A percentile compares a stretch with the other conserved stretches of the same genome.
Conservation (phyloP, 2,888 invertebrate species). For the Dilophus febrilis region DNA sequence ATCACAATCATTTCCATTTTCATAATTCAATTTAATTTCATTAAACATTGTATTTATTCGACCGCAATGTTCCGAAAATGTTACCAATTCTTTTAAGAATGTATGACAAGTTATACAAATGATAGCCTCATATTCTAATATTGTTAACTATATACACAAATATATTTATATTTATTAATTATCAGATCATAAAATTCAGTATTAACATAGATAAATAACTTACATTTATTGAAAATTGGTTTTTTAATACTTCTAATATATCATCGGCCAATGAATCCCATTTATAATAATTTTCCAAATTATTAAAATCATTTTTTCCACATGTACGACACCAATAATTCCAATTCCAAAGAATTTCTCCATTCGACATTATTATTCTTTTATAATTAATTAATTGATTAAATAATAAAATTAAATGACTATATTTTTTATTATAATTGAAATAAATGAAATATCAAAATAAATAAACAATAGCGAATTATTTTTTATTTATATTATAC, state of each 20-base stretch:
- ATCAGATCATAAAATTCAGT: too few species aligned
- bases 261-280: conserved; percentile 8
- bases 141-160: too few species aligned
- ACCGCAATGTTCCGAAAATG: not conserved
- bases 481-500: too few species aligned
- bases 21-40: not conserved
- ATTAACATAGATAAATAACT: too few species aligned
- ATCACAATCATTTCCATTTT: not conserved
- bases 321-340: conserved; percentile 11
- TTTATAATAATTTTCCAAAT: conserved; percentile 8
- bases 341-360: too few species aligned
- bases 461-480: too few species aligned
- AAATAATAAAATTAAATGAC: too few species aligned
- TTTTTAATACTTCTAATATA: conserved; percentile 4
- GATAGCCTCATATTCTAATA: not conserved
- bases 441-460: too few species aligned
- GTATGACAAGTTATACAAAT: not conserved
- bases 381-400: too few species aligned
- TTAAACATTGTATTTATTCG: not conserved
- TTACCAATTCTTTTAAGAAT: not conserved
- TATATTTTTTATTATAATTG: too few species aligned
- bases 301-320: conserved; percentile 7
- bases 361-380: too few species aligned
- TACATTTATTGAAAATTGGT: not conserved
- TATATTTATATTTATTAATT: too few species aligned